Evolutionary conservation across 2,797 vertebrate species (phyloP), one percentile per base, ranked within the genome.

Genomic region (Aotus griseimembra): DNA sequence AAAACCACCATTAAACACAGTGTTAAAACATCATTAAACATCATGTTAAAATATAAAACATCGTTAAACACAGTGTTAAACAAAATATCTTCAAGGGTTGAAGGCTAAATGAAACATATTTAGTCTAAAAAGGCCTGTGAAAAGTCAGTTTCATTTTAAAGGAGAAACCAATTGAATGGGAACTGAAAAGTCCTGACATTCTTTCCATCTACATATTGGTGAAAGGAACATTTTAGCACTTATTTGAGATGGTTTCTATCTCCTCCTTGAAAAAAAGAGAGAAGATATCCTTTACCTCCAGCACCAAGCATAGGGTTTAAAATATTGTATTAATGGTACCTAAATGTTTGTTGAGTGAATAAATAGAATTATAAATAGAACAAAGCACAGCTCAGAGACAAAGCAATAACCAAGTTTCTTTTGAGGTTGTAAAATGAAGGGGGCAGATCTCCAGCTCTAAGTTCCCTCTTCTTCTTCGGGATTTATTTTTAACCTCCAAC

Each of bases 391-490:
- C 2, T 14, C 36, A 11, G 39, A 88, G 12, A 39, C 30, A 90
- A 33, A 77, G n/a, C 8, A 19, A 39, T 44, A 44, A 26, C 36
- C 33, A 8, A n/a, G 33, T 58, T 26, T 61, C 24, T 64, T 90
- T 88, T 55, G 48, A 81, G 70, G 64, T 93, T 88, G 90, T 92
- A 87, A 96, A 88, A 86, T 36, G 50, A 24, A 84, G 33, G 17
- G n/a, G 39, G 8, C 76, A 13, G n/a, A 33, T 82, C 73, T 82
- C 28, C 14, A 75, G 26, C 15, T 85, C 39, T 39, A 44, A 75
- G 1, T 4, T 46, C 85, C 33, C 46, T 73, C 48, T 81, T 67
- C 8, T 75, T 84, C 36, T 67, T 55, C 7, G 24, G 22, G 44
- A 39, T 93, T 91, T 95, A 88, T 83, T 85, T 91, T 88, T 81